Base-by-base conservation (phyloP, 2,888 invertebrate species). In the Synanthedon tipuliformis region DNA sequence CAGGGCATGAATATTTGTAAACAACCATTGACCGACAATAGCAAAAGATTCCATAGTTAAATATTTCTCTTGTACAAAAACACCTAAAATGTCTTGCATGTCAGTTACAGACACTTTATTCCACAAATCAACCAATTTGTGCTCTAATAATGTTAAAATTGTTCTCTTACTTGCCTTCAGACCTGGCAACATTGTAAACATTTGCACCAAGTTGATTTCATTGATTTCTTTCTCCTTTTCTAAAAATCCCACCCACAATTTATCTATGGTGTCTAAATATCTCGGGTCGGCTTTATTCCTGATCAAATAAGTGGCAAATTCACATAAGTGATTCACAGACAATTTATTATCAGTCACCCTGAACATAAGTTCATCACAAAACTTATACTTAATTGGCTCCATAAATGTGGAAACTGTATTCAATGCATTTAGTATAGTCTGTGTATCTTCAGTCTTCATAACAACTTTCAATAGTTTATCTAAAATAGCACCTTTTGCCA, bases 221-320 rank as follows among this genome's bases (percentile, higher is more conserved):
- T 88, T 76, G 48, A 93, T 90, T 34, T 90, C 88, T 41, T 79
- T 68, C 60, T 90, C 89, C 53, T 85, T 87, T 56, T 88, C 89
- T 16, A 89, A 74, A 61, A 93, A 88, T 10, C 91, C 92, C 55
- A 89, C 81, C 93, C 93, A 93, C 45, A 93, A 71, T 66, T 90
- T 89, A 61, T 93, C 92, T 54, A 91, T 82, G 8, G 84, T 84
- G 23, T 88, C 83, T 27, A 81, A 75, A 68, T 89, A 89, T 56
- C 78, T 85, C 4, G 72, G 63, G 57, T 88, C 82, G 50, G 72
- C 56, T 61, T 73, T 86, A 62, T 89, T 88, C 52, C 73, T 75
- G 12, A 86, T 82, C 40, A 92, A 75, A 61, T 89, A 86, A 41
- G 74, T 76, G n/a, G 90, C 79, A 56, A 91, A 87, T 52, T 89